These are phyloP conservation scores for Beris chalybata DNA, from an alignment of 2,888 invertebrate genomes.

Conservation along the genomic window DNA sequence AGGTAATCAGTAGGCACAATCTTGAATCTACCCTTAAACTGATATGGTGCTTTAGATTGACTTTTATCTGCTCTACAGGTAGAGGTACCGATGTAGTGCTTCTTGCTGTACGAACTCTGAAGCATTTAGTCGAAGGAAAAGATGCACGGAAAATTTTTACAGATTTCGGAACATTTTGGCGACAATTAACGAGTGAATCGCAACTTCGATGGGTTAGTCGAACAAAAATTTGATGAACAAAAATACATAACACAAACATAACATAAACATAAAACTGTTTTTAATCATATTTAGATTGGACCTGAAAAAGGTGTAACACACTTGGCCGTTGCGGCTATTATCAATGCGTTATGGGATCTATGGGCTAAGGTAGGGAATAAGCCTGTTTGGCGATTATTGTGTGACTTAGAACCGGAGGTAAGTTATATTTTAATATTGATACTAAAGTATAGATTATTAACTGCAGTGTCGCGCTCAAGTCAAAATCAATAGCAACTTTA, in stretches of 20 bases:
- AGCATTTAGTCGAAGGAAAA: constrained; percentile 69
- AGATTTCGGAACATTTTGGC: constrained; percentile 80
- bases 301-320: constrained; percentile 91
- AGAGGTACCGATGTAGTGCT: constrained; percentile 87
- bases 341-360: constrained; percentile 92
- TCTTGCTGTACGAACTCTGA: constrained; percentile 71
- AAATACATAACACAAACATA: not conserved
- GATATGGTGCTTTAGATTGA: not conserved
- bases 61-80: constrained; percentile 55
- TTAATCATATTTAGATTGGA: constrained; percentile 66
- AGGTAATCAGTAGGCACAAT: constrained; percentile 35
- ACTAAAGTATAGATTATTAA: too few relatives aligned
- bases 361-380: constrained; percentile 84
- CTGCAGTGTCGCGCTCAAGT: too few relatives aligned
- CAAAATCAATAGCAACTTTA: too few relatives aligned
- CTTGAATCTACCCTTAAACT: not conserved
- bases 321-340: constrained; percentile 81
- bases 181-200: constrained; percentile 79
- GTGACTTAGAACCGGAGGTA: constrained; percentile 80
- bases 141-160: constrained; percentile 71
- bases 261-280: constrained; percentile 4
- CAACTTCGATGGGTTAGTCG: constrained; percentile 85
- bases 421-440: constrained; percentile 19
- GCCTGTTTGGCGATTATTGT: constrained; percentile 83
- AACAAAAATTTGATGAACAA: not conserved